phyloP scores from a whole-genome alignment of 2,113 vertebrate genomes.

The Cromileptes altivelis region DNA sequence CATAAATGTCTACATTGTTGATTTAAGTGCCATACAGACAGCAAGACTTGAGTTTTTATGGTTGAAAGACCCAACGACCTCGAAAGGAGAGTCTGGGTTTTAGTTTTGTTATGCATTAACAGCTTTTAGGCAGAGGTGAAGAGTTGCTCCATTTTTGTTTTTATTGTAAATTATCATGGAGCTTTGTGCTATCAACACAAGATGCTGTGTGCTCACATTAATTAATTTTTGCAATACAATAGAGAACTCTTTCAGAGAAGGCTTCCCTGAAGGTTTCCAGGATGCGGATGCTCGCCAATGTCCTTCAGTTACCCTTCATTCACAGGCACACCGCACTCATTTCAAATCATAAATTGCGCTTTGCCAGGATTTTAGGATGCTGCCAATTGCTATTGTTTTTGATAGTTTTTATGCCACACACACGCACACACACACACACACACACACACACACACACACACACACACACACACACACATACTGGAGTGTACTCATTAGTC shows the following conservation, averaged over 20 bases:
- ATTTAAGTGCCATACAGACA: neutral
- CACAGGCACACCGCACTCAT: conserved; percentile 17
- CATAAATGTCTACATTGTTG: conserved; percentile 4
- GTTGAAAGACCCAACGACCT: neutral
- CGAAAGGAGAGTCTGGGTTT: neutral
- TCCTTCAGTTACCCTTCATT: conserved; percentile 42
- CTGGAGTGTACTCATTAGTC: conserved; percentile 64
- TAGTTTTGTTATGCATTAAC: neutral
- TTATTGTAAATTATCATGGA: neutral
- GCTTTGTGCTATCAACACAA: neutral
- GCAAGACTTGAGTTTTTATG: neutral
- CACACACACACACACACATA: conserved; percentile 24
- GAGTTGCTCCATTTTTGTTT: neutral
- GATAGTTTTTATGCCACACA: conserved; percentile 25
- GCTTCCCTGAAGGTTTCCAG: conserved; percentile 17
- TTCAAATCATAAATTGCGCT: conserved; percentile 55
- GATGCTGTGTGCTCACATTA: neutral
- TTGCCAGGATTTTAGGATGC: conserved; percentile 32
- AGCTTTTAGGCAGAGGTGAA: conserved; percentile 2
- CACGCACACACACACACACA: conserved; percentile 22
- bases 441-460: conserved; percentile 10
- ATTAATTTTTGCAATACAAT: neutral
- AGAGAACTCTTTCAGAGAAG: conserved; percentile 12
- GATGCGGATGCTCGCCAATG: neutral
- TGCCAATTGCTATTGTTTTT: conserved; percentile 55